These are phyloP conservation scores for Hypercompe scribonia DNA, from an alignment of 2,888 invertebrate species.

Conservation along the genomic window DNA sequence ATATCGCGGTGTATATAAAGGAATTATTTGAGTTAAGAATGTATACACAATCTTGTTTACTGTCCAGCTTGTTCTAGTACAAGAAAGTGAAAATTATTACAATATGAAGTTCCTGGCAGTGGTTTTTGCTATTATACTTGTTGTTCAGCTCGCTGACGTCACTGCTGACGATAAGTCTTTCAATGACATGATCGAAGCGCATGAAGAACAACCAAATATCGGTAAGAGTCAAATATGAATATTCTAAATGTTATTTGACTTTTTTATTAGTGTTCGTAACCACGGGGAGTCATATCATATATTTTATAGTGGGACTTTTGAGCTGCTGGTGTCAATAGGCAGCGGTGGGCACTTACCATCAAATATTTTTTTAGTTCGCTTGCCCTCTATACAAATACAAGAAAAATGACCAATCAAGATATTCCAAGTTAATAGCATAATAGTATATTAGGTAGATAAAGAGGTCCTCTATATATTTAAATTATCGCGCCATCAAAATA, in stretches of 20 bases:
- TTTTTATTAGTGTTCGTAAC: too few relatives aligned
- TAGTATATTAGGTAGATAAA: too few relatives aligned
- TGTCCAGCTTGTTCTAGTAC: neutral
- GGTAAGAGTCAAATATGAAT: constrained; percentile 1
- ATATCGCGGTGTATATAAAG: neutral
- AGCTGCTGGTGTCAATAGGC: too few relatives aligned
- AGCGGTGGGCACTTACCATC: too few relatives aligned
- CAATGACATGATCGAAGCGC: neutral
- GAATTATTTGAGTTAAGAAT: too few relatives aligned
- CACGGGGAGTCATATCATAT: too few relatives aligned
- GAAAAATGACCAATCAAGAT: too few relatives aligned
- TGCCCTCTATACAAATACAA: too few relatives aligned
- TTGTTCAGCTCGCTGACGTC: neutral
- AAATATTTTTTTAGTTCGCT: too few relatives aligned
- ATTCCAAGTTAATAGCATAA: too few relatives aligned
- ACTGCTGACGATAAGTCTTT: neutral
- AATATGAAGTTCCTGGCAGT: constrained; percentile 3
- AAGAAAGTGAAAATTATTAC: neutral
- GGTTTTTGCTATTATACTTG: neutral
- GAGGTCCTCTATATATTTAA: neutral
- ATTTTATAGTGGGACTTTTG: too few relatives aligned
- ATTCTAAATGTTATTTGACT: neutral
- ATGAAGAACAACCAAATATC: neutral
- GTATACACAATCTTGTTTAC: neutral
- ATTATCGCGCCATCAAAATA: too few relatives aligned